Evolutionary conservation across 1,140 invertebrate genomes (phyloP), one percentile per base, ranked within the genome.

Genomic region (Trypoxylus dichotomus): DNA sequence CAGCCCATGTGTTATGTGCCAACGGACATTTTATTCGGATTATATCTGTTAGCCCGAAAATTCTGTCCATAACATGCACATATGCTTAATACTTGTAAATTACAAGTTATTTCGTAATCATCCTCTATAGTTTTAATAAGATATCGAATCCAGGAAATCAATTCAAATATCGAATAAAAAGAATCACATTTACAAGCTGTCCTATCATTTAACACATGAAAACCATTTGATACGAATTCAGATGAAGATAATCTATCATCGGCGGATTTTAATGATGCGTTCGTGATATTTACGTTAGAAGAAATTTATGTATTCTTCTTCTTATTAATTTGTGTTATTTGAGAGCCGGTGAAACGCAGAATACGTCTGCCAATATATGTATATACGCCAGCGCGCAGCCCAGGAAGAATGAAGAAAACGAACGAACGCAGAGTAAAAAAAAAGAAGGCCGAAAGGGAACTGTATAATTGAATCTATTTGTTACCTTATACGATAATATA

Each of bases 381-480:
- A 37, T 37, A 5, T 37, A 37, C 32, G n/a, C n/a, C n/a, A n/a
- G n/a, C n/a, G 32, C 32, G 32, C 32, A 2, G 32, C 32, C 32
- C 32, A 37, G 5, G 32, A 37, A 37, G 32, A 37, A 37, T 7
- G 32, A 37, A 37, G 32, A 37, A 58, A n/a, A 58, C 47, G 15
- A 13, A 19, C 21, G 47, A 8, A 68, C 21, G 27, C 11, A 68
- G 3, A 68, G 60, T 10, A 68, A 68, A 21, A 68, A 68, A 68
- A 68, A 27, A 68, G 47, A 68, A 13, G 7, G 5, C 13, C 60
- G 60, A 68, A 68, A 68, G 27, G 21, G 60, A 68, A 27, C 60
- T 29, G 24, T 68, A 68, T 68, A 68, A 68, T 68, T 68, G 60
- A 68, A 68, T 68, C 60, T 68, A 68, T 68, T 68, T 68, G 60